Base-by-base conservation (phyloP, 2,888 invertebrate species). In the Drosophila stalkeri region DNA sequence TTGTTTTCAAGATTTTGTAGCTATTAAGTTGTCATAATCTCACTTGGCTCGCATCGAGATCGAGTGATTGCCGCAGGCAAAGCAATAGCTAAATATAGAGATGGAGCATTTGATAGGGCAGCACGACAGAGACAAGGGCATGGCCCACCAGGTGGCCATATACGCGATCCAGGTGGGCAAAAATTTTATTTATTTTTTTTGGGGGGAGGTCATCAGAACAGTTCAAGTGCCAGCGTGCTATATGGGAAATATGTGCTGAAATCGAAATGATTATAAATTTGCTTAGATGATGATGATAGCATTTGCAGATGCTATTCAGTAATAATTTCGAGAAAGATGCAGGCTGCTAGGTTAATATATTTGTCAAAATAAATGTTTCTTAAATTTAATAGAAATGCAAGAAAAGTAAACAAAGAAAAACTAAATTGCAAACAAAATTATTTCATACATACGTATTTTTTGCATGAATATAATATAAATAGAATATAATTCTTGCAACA, bases 11-110 rank as follows among this genome's bases (percentile, higher is more conserved):
- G 39, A 68, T 81, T 85, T 85, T 79, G 79, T 82, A 70, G 81
- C 85, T 86, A 86, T 86, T 86, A 86, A 86, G 85, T 86, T 86
- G 85, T 86, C 85, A 86, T 87, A 86, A 86, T 86, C 88, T 79
- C 83, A 55, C 55, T 70, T 64, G 57, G 63, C 47, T 67, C 75
- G 52, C 79, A 72, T 70, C 57, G 75, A 84, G 80, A 84, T 82
- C 78, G 73, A 81, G 80, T 86, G 76, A 76, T 79, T 56, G 82
- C 82, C 73, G 68, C 65, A 72, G 78, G 77, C 78, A 70, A 43
- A 35, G 12, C 51, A 41, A 44, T 16, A 44, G 57, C 54, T 7
- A 51, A 23, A 59, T 20, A 41, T 9, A 51, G 18, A 70, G 55
- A 55, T 55, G 39, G 55, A 55, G 27, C 16, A 12, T n/a, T 12